Conservation (phyloP, 2,888 invertebrate genomes). For the Steromphala cineraria region DNA sequence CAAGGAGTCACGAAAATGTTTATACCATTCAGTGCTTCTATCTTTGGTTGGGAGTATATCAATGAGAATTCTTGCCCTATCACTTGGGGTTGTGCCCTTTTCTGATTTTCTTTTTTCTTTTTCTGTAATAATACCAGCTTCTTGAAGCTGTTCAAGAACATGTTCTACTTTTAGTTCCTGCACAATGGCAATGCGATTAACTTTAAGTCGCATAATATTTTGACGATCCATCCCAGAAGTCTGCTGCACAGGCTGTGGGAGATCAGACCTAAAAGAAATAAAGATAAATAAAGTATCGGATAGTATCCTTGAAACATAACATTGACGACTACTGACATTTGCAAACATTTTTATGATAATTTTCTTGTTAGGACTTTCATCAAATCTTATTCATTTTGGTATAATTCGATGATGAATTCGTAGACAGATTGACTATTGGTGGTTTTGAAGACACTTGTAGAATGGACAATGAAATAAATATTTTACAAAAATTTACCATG, state of each 20-base stretch:
- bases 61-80: slow-evolving; percentile 63
- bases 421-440: too few species aligned
- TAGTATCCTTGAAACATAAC: too few species aligned
- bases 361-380: too few species aligned
- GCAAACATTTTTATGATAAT: too few species aligned
- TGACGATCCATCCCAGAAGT: slow-evolving; percentile 58
- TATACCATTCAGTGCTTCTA: slow-evolving; percentile 67
- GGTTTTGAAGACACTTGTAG: too few species aligned
- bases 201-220: slow-evolving; percentile 66
- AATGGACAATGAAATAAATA: too few species aligned
- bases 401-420: too few species aligned
- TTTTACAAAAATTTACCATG: too few species aligned
- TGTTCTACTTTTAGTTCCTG: slow-evolving; percentile 69
- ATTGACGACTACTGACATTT: too few species aligned
- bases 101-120: slow-evolving; percentile 57
- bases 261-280: background rate
- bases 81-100: slow-evolving; percentile 51
- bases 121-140: slow-evolving; percentile 53
- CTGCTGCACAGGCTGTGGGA: background rate
- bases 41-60: slow-evolving; percentile 65
- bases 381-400: too few species aligned
- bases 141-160: slow-evolving; percentile 51
- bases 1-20: slow-evolving; percentile 62
- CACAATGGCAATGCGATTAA: slow-evolving; percentile 68
- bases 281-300: background rate